Evolutionary conservation across 1,140 invertebrate genomes (phyloP), one percentile per base, ranked within the genome.

Genomic region (Drosophila elegans): DNA sequence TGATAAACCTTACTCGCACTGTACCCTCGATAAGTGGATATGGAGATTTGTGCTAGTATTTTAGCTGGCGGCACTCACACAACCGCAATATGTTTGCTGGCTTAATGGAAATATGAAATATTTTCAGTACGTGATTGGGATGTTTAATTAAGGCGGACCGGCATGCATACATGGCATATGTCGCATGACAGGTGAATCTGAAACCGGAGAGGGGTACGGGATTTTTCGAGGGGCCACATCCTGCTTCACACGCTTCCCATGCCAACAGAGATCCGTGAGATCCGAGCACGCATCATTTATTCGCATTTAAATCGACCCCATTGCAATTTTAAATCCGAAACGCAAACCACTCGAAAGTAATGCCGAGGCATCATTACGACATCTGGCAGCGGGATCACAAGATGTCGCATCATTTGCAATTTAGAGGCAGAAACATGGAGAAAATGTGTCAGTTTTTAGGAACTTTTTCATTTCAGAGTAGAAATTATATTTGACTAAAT

Each of bases 71-170:
- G 54, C 38, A 36, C 49, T 21, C 21, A 56, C 39, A 56, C 39
- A 56, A 11, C 16, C 21, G 25, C 29, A 45, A 36, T 56, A 45
- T 69, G 57, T 56, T 72, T 66, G 72, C 56, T 72, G 68, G 63
- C 71, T 62, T 59, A 62, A 75, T 75, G 61, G 72, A 53, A 66
- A 59, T 75, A 42, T 75, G 73, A 75, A 75, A 75, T 57, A 64
- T 75, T 63, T 44, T 29, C 59, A 51, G 25, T 55, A 51, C 51
- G 61, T 74, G 60, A 74, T 66, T 75, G 72, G 48, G 62, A 76
- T 56, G 73, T 76, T 67, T 76, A 76, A 76, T 76, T 76, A 57
- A 76, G 74, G 44, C 64, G 64, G 21, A 11, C 36, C 44, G 44
- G 36, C 66, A 41, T 48, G 36, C 52, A 71, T 21, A 21, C 66